Conservation (phyloP, 1,140 invertebrate genomes). For the Drosophila baimaii region DNA sequence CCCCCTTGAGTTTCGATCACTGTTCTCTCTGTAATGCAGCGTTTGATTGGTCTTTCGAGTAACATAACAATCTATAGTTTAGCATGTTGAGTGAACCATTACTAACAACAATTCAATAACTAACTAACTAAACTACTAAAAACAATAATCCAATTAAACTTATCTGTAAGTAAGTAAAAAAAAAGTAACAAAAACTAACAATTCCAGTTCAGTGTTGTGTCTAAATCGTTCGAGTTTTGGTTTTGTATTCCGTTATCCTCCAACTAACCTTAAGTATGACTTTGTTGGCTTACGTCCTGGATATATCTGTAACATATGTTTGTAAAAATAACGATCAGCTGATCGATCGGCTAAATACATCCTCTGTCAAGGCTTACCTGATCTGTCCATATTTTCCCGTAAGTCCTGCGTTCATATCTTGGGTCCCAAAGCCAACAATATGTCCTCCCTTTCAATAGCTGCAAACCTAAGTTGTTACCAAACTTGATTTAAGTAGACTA, state of each 20-base stretch:
- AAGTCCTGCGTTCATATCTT: not conserved
- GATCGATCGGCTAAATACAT: too few relatives aligned
- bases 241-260: constrained; percentile 33
- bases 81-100: constrained; percentile 73
- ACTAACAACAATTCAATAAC: constrained; percentile 35
- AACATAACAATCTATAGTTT: constrained; percentile 60
- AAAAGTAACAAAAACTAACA: constrained; percentile 53
- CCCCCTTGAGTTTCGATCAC: constrained; percentile 29
- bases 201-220: constrained; percentile 56
- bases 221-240: constrained; percentile 44
- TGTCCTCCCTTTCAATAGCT: constrained; percentile 38
- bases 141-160: constrained; percentile 45
- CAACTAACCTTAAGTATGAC: constrained; percentile 47
- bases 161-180: constrained; percentile 49
- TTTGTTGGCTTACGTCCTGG: constrained; percentile 51
- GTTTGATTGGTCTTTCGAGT: constrained; percentile 75
- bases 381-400: too few relatives aligned
- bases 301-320: constrained; percentile 42
- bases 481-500: constrained; percentile 59
- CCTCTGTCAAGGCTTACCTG: too few relatives aligned
- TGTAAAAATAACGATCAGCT: constrained; percentile 1
- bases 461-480: constrained; percentile 4
- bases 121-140: constrained; percentile 37
- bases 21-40: constrained; percentile 65
- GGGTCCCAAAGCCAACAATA: constrained; percentile 29